These are phyloP conservation scores for Sarcoramphus papa DNA, from an alignment of 2,797 vertebrate genomes.

Conservation along the genomic window DNA sequence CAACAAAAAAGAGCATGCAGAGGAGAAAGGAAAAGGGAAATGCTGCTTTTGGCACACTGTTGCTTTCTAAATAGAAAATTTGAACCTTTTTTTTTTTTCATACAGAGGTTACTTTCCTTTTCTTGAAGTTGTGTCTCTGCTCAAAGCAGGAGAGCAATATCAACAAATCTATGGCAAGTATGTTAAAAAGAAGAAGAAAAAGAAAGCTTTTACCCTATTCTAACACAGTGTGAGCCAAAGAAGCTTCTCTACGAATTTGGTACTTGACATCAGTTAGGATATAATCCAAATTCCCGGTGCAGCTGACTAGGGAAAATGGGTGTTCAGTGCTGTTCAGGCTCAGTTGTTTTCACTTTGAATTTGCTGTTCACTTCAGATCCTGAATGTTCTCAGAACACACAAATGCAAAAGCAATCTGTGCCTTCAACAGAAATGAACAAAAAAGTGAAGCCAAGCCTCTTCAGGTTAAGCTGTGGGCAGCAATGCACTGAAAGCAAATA, in stretches of 20 bases:
- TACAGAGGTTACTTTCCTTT: neutral
- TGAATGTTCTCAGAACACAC: neutral
- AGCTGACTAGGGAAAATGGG: neutral
- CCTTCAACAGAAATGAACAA: neutral
- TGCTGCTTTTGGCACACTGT: neutral
- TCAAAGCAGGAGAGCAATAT: neutral
- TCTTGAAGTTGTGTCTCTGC: neutral
- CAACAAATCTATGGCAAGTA: neutral
- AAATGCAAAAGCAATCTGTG: neutral
- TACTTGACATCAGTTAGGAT: neutral
- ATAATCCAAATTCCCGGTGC: neutral
- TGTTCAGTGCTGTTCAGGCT: neutral
- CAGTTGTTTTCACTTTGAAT: neutral
- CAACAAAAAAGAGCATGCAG: neutral
- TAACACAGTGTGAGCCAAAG: neutral
- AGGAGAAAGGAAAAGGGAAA: neutral
- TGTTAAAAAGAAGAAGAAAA: neutral
- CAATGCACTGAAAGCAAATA: neutral
- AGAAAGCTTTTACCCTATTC: neutral
- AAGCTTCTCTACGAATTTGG: neutral
- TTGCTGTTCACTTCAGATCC: neutral
- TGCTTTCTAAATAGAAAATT: neutral
- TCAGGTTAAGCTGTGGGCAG: neutral
- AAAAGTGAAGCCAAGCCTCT: neutral
- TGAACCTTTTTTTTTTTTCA: neutral